phyloP scores from a whole-genome alignment of 2,797 vertebrate genomes.

The Liasis olivaceus region DNA sequence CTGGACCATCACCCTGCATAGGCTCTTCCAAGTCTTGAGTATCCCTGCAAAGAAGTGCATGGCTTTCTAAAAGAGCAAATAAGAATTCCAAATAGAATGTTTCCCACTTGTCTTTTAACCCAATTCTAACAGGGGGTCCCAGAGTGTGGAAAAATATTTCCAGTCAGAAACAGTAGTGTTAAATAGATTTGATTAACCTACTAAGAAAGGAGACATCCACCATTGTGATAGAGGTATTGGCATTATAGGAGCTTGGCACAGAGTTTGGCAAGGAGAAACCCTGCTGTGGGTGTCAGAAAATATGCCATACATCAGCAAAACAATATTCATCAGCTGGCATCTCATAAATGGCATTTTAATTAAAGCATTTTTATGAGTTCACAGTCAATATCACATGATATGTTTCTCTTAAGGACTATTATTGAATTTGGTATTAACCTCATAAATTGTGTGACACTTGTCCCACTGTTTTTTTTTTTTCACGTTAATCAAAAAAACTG shows the following conservation, averaged over 20 bases:
- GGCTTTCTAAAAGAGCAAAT: not conserved
- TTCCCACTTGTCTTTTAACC: not conserved
- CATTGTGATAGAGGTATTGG: conserved; percentile 43
- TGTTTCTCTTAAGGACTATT: conserved; percentile 27
- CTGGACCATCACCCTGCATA: not conserved
- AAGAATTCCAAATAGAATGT: not conserved
- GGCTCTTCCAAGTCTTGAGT: not conserved
- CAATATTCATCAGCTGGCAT: conserved; percentile 64
- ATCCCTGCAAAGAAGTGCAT: not conserved
- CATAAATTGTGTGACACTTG: not conserved
- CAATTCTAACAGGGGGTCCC: not conserved
- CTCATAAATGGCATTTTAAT: conserved; percentile 60
- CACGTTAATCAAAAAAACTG: not conserved
- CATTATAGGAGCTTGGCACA: conserved; percentile 44
- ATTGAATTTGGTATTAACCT: not conserved
- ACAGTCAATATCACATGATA: conserved; percentile 39
- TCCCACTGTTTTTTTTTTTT: not conserved
- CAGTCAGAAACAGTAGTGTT: not conserved
- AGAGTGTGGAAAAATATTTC: not conserved
- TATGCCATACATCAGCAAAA: conserved; percentile 56
- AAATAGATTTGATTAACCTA: conserved; percentile 34
- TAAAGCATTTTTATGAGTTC: conserved; percentile 62
- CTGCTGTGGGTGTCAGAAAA: conserved; percentile 60
- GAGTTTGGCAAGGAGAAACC: conserved; percentile 45
- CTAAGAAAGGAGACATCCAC: conserved; percentile 21